These are phyloP conservation scores for Elysia crispata DNA, from an alignment of 2,888 invertebrate genomes.

Conservation along the genomic window DNA sequence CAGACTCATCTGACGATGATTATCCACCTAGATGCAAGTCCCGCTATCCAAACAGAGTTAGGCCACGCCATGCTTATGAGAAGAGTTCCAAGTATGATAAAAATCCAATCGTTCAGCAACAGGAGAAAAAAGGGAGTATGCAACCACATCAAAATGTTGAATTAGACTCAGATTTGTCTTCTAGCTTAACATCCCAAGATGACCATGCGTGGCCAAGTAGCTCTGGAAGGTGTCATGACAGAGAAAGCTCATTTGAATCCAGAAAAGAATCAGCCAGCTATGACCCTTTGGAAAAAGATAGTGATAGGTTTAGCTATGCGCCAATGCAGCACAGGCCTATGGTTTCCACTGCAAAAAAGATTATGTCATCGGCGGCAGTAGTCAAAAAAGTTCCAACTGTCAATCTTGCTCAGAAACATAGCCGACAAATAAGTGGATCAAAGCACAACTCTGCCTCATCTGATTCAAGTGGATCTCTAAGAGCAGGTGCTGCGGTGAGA, in stretches of 20 bases:
- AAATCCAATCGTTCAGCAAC: not conserved
- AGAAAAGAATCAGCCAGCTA: not conserved
- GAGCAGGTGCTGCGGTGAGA: not conserved
- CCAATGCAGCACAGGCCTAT: conserved; percentile 46
- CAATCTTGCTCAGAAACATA: not conserved
- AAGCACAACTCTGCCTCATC: not conserved
- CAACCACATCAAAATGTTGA: not conserved
- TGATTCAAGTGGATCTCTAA: not conserved
- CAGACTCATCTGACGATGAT: conserved; percentile 89
- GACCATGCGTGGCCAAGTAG: conserved; percentile 2
- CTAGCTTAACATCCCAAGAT: conserved; percentile 48
- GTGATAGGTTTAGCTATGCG: conserved; percentile 32
- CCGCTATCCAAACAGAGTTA: conserved; percentile 74
- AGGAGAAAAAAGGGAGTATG: conserved; percentile 1
- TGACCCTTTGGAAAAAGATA: not conserved
- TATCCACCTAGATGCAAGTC: conserved; percentile 73
- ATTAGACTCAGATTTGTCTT: conserved; percentile 51
- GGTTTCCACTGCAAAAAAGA: conserved; percentile 49
- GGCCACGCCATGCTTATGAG: conserved; percentile 53
- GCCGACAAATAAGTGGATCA: not conserved
- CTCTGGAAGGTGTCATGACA: no score
- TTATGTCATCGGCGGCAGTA: conserved; percentile 47
- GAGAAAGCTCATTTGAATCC: not conserved
- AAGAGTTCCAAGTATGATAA: conserved; percentile 30
- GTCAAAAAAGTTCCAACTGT: conserved; percentile 38